Conservation (phyloP, 30 jellyfish, hydroid and myxozoan species). For the Sanderia malayensis region DNA sequence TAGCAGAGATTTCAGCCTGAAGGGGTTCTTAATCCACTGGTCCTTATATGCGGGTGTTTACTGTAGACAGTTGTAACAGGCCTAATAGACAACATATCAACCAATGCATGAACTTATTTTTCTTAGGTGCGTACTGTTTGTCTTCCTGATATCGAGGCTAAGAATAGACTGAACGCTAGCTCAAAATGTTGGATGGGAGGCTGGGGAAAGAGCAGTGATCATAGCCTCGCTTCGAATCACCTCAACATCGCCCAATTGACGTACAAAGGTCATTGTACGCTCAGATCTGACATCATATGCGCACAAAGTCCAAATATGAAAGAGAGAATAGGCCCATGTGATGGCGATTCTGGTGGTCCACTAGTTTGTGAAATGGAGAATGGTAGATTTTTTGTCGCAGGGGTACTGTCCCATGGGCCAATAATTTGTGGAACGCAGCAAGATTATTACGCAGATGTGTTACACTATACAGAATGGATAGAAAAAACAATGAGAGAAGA, state of each 20-base stretch:
- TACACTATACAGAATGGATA: slow-evolving; percentile 44
- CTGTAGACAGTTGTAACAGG: no score
- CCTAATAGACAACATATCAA: no score
- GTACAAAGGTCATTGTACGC: slow-evolving; percentile 38
- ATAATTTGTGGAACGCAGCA: slow-evolving; percentile 52
- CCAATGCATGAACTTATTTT: no score
- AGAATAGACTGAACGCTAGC: neutral
- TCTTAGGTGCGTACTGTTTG: slow-evolving; percentile 40
- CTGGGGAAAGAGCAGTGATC: slow-evolving; percentile 51
- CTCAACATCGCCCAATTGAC: slow-evolving; percentile 30
- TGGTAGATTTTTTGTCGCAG: slow-evolving; percentile 55
- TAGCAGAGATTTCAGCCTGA: no score
- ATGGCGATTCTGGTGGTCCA: slow-evolving; percentile 81
- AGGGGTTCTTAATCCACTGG: no score
- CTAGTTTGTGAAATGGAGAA: slow-evolving; percentile 41
- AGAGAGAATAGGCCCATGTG: slow-evolving; percentile 56
- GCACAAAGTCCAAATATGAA: slow-evolving; percentile 47
- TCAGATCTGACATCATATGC: slow-evolving; percentile 53
- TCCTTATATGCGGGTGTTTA: no score
- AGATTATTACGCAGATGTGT: slow-evolving; percentile 43
- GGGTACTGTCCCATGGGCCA: slow-evolving; percentile 66
- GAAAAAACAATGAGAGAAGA: slow-evolving; percentile 16
- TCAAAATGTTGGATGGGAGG: slow-evolving; percentile 80
- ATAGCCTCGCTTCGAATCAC: slow-evolving; percentile 23
- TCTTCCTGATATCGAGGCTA: slow-evolving; percentile 31